Conservation (phyloP, 2,113 vertebrate genomes). For the Thymallus thymallus region DNA sequence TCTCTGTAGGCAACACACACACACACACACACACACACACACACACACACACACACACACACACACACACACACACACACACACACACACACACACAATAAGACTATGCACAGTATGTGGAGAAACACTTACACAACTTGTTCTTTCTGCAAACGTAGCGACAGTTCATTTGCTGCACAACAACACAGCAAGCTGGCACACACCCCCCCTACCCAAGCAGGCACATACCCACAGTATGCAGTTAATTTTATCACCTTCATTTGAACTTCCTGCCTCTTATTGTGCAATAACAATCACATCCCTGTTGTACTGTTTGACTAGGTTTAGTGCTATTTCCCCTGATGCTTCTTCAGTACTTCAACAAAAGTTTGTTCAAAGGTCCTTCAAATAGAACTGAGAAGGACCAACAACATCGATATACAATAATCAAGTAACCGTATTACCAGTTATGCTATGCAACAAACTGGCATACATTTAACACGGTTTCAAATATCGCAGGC, state of each 20-base stretch:
- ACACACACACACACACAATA: slow-evolving; percentile 1
- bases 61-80: neutral
- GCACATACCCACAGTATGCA: neutral
- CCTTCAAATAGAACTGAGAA: too few relatives aligned
- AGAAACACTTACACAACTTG: neutral
- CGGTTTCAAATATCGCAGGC: neutral
- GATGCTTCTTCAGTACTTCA: too few relatives aligned
- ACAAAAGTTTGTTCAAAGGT: too few relatives aligned
- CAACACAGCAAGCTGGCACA: neutral
- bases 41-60: slow-evolving; percentile 4
- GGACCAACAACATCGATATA: too few relatives aligned
- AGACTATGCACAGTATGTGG: neutral
- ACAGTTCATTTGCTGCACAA: neutral
- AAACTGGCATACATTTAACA: too few relatives aligned
- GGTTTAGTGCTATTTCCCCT: too few relatives aligned
- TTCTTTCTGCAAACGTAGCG: neutral
- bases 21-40: slow-evolving; percentile 1
- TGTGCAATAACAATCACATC: too few relatives aligned
- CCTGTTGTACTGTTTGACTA: too few relatives aligned
- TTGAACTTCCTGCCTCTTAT: too few relatives aligned
- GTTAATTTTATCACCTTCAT: neutral
- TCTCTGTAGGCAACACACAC: slow-evolving; percentile 71
- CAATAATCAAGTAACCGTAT: too few relatives aligned
- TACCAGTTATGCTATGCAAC: too few relatives aligned
- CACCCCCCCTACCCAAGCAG: too few relatives aligned